phyloP scores from a whole-genome alignment of 2,113 vertebrate genomes.

The Myotis davidii region DNA sequence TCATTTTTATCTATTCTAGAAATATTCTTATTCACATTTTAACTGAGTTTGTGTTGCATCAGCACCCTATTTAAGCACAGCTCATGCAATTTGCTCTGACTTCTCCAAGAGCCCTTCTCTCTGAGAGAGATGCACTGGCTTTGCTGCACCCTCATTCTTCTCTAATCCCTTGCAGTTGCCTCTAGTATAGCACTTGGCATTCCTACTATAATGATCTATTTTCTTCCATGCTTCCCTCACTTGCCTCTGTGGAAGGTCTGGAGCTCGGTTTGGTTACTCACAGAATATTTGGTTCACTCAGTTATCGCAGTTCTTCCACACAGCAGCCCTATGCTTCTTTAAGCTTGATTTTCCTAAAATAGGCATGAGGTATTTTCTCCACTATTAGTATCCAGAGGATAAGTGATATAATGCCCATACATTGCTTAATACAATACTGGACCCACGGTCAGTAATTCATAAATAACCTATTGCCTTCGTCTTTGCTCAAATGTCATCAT shows the following conservation, averaged over 20 bases:
- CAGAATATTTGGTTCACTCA: background rate
- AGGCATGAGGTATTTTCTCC: background rate
- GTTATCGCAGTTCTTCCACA: background rate
- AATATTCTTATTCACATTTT: background rate
- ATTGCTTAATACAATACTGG: background rate
- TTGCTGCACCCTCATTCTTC: background rate
- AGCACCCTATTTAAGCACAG: background rate
- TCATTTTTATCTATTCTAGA: background rate
- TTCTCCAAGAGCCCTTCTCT: background rate
- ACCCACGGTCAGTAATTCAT: background rate
- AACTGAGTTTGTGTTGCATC: background rate
- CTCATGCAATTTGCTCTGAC: background rate
- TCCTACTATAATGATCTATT: background rate
- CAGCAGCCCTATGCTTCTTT: background rate
- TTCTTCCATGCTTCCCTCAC: background rate
- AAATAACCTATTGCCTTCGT: background rate
- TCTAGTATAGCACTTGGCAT: background rate
- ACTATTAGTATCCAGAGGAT: background rate
- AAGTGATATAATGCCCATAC: background rate
- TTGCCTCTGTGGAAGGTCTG: background rate
- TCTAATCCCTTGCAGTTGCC: background rate
- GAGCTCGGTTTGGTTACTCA: background rate
- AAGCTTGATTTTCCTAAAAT: background rate
- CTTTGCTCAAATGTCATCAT: conserved; percentile 2
- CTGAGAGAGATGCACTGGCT: background rate